Base-by-base conservation (phyloP, 2,888 invertebrate species). In the Drosophila peninsularis region DNA sequence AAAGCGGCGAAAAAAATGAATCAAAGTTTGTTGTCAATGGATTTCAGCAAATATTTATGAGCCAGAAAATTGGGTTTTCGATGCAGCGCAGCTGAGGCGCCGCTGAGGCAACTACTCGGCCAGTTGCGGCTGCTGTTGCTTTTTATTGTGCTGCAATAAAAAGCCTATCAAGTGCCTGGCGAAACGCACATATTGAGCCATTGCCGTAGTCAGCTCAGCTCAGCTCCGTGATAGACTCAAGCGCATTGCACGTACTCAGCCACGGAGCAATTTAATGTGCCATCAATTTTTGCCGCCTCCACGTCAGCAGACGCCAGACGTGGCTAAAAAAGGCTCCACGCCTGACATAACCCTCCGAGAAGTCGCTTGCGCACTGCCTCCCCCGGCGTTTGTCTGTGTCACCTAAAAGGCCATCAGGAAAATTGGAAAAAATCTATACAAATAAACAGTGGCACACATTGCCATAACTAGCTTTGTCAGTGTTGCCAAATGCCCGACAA, bases 41-140 rank as follows among this genome's bases (percentile, higher is more conserved):
- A 80, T 80, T 85, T 80, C 67, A 65, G 81, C 80, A 83, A 85
- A 84, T 85, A 84, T 84, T 84, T 84, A 84, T 84, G 83, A 80
- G 70, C 75, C 85, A 80, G 83, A 84, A 84, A 84, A 84, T 84
- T 84, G 83, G 65, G 80, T 80, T 81, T 80, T 62, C 55, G 75
- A 61, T 63, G 56, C 55, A 27, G 34, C 37, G 19, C 6, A 24
- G 36, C 34, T 49, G 49, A 24, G 13, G 34, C 37, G 19, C 6
- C 19, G 36, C 34, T 49, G 49, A 24, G 13, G 45, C 69, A 73
- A 80, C 80, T 84, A 80, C 80, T 80, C 71, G 68, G 58, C 56
- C 50, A 50, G 34, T 32, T 32, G 45, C 11, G 17, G 10, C 75
- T 47, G 32, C 41, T 30, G 17, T 64, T 45, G 45, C 45, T 17